These are phyloP conservation scores for Dendronephthya gigantea DNA, from an alignment of 64 coral and sea anemone genomes.

Conservation along the genomic window DNA sequence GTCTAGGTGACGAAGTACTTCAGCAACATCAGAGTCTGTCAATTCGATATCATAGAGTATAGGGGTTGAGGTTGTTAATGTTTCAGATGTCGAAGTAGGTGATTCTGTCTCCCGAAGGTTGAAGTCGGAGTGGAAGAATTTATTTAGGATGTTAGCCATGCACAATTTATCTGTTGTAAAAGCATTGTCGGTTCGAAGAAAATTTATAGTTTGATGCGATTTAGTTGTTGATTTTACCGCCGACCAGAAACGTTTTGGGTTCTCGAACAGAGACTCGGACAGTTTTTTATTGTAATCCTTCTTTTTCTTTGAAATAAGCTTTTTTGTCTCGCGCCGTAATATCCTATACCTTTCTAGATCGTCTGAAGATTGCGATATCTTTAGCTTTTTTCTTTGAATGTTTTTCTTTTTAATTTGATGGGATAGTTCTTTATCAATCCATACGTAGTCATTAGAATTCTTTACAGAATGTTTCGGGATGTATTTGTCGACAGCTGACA, in stretches of 20 bases:
- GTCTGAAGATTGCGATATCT: too few relatives aligned
- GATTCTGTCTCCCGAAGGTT: too few relatives aligned
- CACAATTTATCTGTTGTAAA: neutral
- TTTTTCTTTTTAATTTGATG: too few relatives aligned
- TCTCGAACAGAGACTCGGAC: neutral
- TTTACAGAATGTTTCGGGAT: too few relatives aligned
- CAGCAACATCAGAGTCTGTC: neutral
- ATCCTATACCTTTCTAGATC: too few relatives aligned
- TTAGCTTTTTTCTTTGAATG: too few relatives aligned
- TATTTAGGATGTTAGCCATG: neutral
- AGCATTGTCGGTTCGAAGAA: neutral
- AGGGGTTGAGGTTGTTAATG: neutral
- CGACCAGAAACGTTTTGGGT: conserved; percentile 6
- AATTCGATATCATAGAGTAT: neutral
- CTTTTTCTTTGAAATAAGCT: too few relatives aligned
- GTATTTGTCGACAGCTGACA: too few relatives aligned
- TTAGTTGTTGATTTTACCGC: neutral
- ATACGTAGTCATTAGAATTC: too few relatives aligned
- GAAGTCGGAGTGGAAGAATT: neutral
- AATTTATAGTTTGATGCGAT: neutral
- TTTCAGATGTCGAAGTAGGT: neutral
- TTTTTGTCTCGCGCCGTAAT: too few relatives aligned
- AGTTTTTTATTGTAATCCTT: too few relatives aligned
- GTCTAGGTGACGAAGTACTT: neutral
- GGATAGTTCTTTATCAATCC: too few relatives aligned